Conservation (phyloP, 1,140 invertebrate genomes). For the Tetragnatha versicolor region DNA sequence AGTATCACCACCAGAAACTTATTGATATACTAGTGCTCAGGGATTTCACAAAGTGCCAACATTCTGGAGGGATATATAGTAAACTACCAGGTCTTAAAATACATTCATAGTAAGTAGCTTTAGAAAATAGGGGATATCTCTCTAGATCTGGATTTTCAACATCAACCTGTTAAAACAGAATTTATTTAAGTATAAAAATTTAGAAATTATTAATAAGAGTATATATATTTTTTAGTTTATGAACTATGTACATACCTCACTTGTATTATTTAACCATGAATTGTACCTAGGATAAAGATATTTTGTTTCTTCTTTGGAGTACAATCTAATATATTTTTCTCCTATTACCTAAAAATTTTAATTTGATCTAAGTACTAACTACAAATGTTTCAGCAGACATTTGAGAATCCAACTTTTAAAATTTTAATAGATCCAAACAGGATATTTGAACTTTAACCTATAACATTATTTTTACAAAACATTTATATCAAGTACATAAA, state of each 20-base stretch:
- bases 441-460: too few relatives aligned
- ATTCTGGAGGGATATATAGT: constrained; percentile 70
- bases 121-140: constrained; percentile 65
- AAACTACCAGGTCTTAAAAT: constrained; percentile 68
- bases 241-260: constrained; percentile 60
- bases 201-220: background rate
- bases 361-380: too few relatives aligned
- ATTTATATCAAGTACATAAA: too few relatives aligned
- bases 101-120: constrained; percentile 65
- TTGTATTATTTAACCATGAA: constrained; percentile 79
- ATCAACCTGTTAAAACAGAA: constrained; percentile 63
- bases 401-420: too few relatives aligned
- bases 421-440: too few relatives aligned
- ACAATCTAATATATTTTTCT: constrained; percentile 84
- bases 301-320: constrained; percentile 73
- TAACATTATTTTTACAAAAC: too few relatives aligned
- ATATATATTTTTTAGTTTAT: background rate
- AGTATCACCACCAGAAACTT: constrained; percentile 70
- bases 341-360: constrained; percentile 74
- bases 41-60: constrained; percentile 72
- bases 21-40: constrained; percentile 70
- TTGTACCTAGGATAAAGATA: constrained; percentile 83
- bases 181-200: background rate
- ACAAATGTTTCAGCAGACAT: too few relatives aligned
- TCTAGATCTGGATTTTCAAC: constrained; percentile 66